These are phyloP conservation scores for Ctenopoma multispine DNA, from an alignment of 2,797 vertebrate species.

Conservation along the genomic window DNA sequence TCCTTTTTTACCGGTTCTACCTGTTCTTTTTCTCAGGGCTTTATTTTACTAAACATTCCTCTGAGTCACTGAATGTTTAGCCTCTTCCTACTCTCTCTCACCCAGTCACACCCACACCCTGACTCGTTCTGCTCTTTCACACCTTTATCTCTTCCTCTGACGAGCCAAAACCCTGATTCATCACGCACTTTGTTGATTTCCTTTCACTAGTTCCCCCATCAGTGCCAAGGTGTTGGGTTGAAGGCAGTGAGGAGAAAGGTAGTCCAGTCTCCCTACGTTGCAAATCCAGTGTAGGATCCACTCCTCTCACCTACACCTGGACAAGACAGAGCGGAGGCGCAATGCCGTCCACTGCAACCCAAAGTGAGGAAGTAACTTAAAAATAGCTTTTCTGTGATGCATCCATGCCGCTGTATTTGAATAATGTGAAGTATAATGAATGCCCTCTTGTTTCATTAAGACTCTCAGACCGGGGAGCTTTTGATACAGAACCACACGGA, in stretches of 20 bases:
- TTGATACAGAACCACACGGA: slow-evolving; percentile 85
- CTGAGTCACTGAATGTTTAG: slow-evolving; percentile 52
- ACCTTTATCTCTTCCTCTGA: background rate
- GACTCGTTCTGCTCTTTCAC: slow-evolving; percentile 1
- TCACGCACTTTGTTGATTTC: background rate
- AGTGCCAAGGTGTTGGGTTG: slow-evolving; percentile 83
- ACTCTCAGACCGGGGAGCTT: slow-evolving; percentile 83
- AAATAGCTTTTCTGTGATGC: background rate
- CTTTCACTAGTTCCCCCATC: slow-evolving; percentile 76
- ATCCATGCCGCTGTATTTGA: slow-evolving; percentile 3
- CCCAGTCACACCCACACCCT: slow-evolving; percentile 8
- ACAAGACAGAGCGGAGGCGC: slow-evolving; percentile 70
- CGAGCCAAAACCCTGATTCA: background rate
- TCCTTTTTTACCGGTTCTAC: slow-evolving; percentile 64
- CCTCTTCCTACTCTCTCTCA: background rate
- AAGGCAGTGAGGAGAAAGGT: slow-evolving; percentile 80
- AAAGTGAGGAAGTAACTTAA: slow-evolving; percentile 49
- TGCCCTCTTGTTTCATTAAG: slow-evolving; percentile 68
- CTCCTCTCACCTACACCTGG: slow-evolving; percentile 82
- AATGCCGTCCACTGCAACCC: slow-evolving; percentile 70
- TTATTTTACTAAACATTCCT: slow-evolving; percentile 14
- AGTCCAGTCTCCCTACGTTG: slow-evolving; percentile 77
- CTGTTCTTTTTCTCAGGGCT: slow-evolving; percentile 50
- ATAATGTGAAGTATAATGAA: slow-evolving; percentile 15
- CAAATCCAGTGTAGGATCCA: slow-evolving; percentile 71